Base-by-base conservation (phyloP, 2,888 invertebrate genomes). In the Hecatera dysodea region DNA sequence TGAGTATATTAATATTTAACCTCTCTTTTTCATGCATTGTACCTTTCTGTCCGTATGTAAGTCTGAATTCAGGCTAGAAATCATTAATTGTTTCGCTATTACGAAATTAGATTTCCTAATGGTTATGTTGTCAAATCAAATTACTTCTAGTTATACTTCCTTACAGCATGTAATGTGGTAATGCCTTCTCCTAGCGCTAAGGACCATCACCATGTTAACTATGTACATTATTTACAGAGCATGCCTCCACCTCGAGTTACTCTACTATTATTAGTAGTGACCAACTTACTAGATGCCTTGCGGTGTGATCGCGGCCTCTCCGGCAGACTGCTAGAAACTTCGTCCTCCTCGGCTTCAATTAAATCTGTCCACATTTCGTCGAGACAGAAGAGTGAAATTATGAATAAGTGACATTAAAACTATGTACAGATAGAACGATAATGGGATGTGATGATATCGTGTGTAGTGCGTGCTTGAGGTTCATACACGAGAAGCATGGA, bases 281-380 rank as follows among this genome's bases (percentile, higher is more conserved):
- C 52, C 44, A 59, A 96, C 96, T 97, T 96, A 97, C 96, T 96
- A 87, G 96, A 96, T 86, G 96, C 96, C 89, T 96, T 96, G 89
- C 96, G 95, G 88, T 95, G 93, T 75, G 94, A 90, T 78, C 95
- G 91, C 64, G 90, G 93, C 88, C 93, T 92, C 83, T 94, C 94
- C 78, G 95, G 94, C 84, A 94, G 91, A 90, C 92, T 95, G 92
- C 93, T 94, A 88, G 92, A 91, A 68, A 95, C 95, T 83, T 94
- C 95, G 94, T 96, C 96, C 88, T 97, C 96, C 84, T 96, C 96
- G 77, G 93, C 96, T 92, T 96, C 97, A 88, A 96, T 93, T 87
- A 97, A 95, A 92, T 97, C 97, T 97, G 94, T 89, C 88, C 90
- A 44, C 90, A 84, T 82, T 88, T 85, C 82, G 82, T 86, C 67